These are phyloP conservation scores for Nymphalis c-album DNA, from an alignment of 2,888 invertebrate species.

Conservation along the genomic window DNA sequence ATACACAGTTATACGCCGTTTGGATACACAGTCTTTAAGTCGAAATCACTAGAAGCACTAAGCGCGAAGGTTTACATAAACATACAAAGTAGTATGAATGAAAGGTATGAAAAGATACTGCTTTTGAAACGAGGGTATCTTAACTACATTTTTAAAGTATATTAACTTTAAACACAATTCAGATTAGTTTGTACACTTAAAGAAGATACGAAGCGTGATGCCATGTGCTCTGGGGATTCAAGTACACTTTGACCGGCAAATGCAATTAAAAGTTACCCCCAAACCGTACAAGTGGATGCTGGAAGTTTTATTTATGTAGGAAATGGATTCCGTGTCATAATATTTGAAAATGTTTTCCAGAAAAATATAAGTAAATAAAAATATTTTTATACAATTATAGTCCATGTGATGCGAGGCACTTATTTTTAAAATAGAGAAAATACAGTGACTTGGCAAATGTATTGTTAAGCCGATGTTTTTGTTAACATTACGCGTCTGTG, in stretches of 20 bases:
- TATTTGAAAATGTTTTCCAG: constrained; percentile 13
- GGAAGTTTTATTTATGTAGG: constrained; percentile 26
- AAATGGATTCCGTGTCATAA: constrained; percentile 18
- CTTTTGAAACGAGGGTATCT: neutral
- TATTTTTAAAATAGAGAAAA: neutral
- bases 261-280: constrained; percentile 40
- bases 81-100: too few species aligned
- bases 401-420: neutral
- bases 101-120: too few species aligned
- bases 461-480: too few species aligned
- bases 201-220: constrained; percentile 19
- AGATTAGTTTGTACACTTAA: constrained; percentile 22
- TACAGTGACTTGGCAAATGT: too few species aligned
- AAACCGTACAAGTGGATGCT: constrained; percentile 24
- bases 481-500: too few species aligned
- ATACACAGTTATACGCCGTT: too few species aligned
- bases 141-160: neutral
- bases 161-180: constrained; percentile 12
- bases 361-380: neutral
- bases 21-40: too few species aligned
- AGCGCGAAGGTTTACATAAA: too few species aligned
- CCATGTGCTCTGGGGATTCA: constrained; percentile 14
- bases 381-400: neutral
- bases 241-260: constrained; percentile 35
- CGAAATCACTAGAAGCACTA: too few species aligned